Base-by-base conservation (phyloP, 37 sponge, comb jelly and placozoan genomes). In the Chondrilla cf. caribensis region DNA sequence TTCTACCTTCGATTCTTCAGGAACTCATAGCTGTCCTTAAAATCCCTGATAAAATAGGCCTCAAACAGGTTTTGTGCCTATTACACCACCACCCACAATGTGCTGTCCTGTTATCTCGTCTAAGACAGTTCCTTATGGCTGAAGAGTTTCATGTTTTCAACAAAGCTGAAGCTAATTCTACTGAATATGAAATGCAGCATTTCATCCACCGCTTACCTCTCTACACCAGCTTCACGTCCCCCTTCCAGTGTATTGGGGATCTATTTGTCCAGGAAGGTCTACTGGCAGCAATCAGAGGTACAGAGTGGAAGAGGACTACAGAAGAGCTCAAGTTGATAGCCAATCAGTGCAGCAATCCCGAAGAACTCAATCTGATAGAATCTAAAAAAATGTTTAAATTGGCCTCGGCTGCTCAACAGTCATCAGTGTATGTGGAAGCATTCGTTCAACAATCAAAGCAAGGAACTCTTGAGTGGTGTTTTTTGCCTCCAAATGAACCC, bases 221-320 rank as follows among this genome's bases (percentile, higher is more conserved):
- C 3, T 67, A 67, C 68, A 67, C 68, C 31, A 33, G 33, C 32
- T 3, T 67, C 68, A 67, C 68, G n/a, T 28, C 31, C 29, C 68
- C 68, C 1, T 4, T 29, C 35, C 31, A 33, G 35, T 67, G 68
- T 29, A 4, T 67, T n/a, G 68, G 31, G 26, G 68, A 67, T 67
- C 35, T 67, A 4, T 67, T 31, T 33, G 68, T 67, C 17, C 68
- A 67, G 68, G 68, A 67, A 33, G 33, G 35, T 28, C 68, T 67
- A 18, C 29, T 67, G 68, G 68, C 68, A 29, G 68, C 68, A 33
- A 17, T 67, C 31, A 28, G 68, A 28, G 32, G 33, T 31, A 6
- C 31, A 18, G 35, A 67, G 68, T 33, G 33, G 35, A 28, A 28
- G 35, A 67, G 68, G 33, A 29, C 35, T 18, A 4, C 35, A 0